These are phyloP conservation scores for Sphyrna mokarran DNA, from an alignment of 2,113 vertebrate genomes.

Conservation along the genomic window DNA sequence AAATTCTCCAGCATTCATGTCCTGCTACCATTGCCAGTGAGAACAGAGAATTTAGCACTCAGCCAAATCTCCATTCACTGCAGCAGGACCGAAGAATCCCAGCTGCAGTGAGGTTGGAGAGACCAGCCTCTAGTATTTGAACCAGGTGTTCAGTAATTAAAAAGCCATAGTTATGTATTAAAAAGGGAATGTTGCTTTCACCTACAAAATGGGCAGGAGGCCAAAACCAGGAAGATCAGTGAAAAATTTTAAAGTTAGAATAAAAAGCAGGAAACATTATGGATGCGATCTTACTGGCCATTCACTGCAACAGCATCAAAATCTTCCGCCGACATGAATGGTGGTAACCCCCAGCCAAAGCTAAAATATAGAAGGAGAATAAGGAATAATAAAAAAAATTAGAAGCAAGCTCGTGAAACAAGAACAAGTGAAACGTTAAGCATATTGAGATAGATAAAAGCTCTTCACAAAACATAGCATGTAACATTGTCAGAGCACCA, in stretches of 20 bases:
- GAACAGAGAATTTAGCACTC: too few relatives aligned
- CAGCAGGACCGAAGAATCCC: too few relatives aligned
- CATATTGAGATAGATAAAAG: background rate
- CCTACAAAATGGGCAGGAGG: background rate
- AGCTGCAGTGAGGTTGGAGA: too few relatives aligned
- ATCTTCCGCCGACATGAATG: too few relatives aligned
- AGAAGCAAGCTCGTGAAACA: background rate
- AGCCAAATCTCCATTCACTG: too few relatives aligned
- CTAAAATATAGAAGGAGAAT: background rate
- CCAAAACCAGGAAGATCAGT: background rate
- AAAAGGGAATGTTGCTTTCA: background rate
- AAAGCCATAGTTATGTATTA: background rate
- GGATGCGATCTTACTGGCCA: too few relatives aligned
- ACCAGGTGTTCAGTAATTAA: background rate
- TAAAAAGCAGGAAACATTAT: background rate
- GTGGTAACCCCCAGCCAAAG: too few relatives aligned
- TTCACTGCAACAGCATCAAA: too few relatives aligned
- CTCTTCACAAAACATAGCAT: background rate
- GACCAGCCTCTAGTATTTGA: background rate
- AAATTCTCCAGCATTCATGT: too few relatives aligned
- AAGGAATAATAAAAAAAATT: background rate
- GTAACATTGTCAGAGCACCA: background rate
- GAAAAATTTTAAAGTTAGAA: background rate
- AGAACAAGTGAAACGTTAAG: background rate
- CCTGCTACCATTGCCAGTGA: too few relatives aligned